Conservation (phyloP, 2,888 invertebrate genomes). For the Drosophila borealis region DNA sequence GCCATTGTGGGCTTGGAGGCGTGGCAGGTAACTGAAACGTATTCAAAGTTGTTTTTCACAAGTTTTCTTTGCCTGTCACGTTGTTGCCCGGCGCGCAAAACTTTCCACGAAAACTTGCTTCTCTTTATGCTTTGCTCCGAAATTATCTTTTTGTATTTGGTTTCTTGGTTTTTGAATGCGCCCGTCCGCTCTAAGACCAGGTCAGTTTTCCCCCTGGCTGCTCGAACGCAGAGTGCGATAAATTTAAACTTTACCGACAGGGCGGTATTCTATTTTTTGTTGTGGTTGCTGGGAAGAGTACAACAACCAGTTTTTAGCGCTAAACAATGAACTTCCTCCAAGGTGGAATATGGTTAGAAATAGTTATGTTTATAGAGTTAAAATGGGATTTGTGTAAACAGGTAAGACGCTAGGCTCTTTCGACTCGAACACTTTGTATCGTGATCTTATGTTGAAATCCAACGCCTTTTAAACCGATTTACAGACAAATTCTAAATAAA, state of each 20-base stretch:
- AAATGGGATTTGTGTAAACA: constrained; percentile 1
- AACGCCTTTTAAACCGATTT: too few species aligned
- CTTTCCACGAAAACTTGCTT: constrained; percentile 54
- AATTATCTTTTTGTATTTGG: constrained; percentile 59
- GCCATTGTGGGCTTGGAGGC: not conserved
- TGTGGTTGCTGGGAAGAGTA: not conserved
- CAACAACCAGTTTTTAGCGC: constrained; percentile 14
- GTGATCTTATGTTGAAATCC: too few species aligned
- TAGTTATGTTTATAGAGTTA: constrained; percentile 15
- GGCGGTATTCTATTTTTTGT: constrained; percentile 5
- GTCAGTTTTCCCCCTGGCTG: constrained; percentile 36
- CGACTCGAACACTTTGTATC: too few species aligned
- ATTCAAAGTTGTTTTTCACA: constrained; percentile 55
- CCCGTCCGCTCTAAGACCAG: constrained; percentile 16
- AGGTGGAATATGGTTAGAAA: constrained; percentile 1
- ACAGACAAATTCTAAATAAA: too few species aligned
- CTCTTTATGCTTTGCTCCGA: constrained; percentile 47
- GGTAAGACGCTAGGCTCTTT: not conserved
- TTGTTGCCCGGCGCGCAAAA: constrained; percentile 45
- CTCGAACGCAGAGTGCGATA: constrained; percentile 29
- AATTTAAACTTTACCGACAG: constrained; percentile 56
- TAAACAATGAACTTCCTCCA: constrained; percentile 43
- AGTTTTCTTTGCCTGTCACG: constrained; percentile 53
- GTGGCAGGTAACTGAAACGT: constrained; percentile 56
- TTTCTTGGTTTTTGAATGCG: constrained; percentile 24